Evolutionary conservation across 2,797 vertebrate genomes (phyloP).

Genomic region (Schizopygopsis malacanthus): DNA sequence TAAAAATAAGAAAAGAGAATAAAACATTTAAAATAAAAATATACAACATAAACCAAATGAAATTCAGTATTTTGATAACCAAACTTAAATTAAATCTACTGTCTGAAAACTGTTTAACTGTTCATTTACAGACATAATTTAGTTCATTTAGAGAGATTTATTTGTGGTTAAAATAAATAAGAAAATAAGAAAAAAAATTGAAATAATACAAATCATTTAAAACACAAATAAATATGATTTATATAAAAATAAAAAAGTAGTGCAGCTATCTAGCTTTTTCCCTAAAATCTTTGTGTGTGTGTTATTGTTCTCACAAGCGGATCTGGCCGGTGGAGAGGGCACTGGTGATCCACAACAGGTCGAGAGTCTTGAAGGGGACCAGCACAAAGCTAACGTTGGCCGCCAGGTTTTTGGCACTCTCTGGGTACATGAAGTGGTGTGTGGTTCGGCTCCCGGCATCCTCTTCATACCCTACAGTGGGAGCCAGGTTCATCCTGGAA

Average conservation of each 20-base stretch:
- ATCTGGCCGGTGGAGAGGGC: constrained; percentile 97
- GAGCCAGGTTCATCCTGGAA: constrained; percentile 95
- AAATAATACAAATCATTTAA: not conserved
- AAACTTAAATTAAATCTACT: not conserved
- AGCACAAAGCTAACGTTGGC: constrained; percentile 97
- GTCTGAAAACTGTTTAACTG: not conserved
- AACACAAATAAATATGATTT: not conserved
- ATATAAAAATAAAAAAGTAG: not conserved
- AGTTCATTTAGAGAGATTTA: too few species aligned
- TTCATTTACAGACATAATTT: too few species aligned
- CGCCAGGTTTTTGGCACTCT: constrained; percentile 97
- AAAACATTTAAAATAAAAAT: not conserved
- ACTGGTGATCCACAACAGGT: constrained; percentile 97
- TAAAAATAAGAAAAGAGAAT: not conserved
- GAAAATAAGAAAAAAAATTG: not conserved
- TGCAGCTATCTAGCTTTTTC: not conserved
- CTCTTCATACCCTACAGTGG: constrained; percentile 93
- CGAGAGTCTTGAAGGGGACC: constrained; percentile 97
- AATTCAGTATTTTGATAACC: not conserved
- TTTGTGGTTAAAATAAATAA: too few species aligned
- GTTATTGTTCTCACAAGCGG: constrained; percentile 86
- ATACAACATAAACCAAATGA: too few species aligned
- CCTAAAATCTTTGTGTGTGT: not conserved
- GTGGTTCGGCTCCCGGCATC: constrained; percentile 93
- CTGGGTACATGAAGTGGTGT: constrained; percentile 99